Conservation (phyloP, 2,113 vertebrate genomes). For the Phaetusa simplex region DNA sequence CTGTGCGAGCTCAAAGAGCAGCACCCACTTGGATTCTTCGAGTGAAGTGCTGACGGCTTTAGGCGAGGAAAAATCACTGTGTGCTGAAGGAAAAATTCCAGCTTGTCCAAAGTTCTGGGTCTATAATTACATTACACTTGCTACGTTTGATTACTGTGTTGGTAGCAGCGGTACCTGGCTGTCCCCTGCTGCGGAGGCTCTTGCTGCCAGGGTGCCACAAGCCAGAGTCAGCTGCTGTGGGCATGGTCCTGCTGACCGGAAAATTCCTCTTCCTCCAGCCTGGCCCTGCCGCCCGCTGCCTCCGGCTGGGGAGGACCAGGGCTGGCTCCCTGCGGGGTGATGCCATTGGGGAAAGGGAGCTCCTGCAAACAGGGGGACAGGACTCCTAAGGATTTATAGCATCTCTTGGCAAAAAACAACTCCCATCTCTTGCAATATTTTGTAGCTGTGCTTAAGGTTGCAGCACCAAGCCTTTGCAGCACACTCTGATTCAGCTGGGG, state of each 20-base stretch:
- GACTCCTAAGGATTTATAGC: not conserved
- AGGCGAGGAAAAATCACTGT: not conserved
- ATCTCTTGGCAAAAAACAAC: not conserved
- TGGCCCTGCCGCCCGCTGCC: rapidly evolving
- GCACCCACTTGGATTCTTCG: not conserved
- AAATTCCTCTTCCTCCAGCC: not conserved
- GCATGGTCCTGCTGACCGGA: not conserved
- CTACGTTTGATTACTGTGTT: rapidly evolving
- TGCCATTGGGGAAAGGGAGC: not conserved
- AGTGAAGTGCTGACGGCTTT: not conserved
- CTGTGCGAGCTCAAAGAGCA: not conserved
- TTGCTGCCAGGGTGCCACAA: not conserved
- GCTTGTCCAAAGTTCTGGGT: rapidly evolving
- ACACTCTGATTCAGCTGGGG: not conserved
- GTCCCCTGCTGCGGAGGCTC: rapidly evolving
- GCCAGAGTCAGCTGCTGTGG: not conserved
- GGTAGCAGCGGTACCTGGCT: not conserved
- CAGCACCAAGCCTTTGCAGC: not conserved
- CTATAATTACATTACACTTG: rapidly evolving
- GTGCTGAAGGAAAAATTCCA: not conserved
- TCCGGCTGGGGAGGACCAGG: not conserved
- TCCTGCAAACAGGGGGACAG: not conserved
- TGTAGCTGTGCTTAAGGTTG: not conserved
- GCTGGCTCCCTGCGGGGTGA: rapidly evolving
- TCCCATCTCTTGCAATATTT: not conserved